Evolutionary conservation across 2,113 vertebrate species (phyloP).

Genomic region (Tamias sibiricus): DNA sequence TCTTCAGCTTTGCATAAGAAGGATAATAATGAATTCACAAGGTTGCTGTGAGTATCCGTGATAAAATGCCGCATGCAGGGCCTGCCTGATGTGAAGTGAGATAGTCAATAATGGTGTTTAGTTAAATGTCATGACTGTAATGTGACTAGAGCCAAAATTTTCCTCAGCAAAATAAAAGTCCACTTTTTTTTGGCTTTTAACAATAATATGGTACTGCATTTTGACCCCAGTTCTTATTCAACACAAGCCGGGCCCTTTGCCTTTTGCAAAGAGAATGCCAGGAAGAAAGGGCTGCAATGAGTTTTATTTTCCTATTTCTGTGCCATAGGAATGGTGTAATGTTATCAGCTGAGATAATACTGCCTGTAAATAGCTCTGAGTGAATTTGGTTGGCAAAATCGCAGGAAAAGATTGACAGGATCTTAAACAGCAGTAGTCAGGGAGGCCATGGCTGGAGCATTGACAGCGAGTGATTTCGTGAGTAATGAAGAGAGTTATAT

Average conservation of each 20-base stretch:
- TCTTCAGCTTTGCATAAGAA: neutral
- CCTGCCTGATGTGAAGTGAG: neutral
- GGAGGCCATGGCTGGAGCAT: conserved; percentile 80
- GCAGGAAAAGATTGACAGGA: conserved; percentile 83
- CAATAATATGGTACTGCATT: neutral
- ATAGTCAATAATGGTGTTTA: neutral
- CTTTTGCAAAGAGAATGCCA: conserved; percentile 67
- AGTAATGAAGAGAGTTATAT: conserved; percentile 85
- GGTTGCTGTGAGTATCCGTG: neutral
- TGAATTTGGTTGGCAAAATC: conserved; percentile 84
- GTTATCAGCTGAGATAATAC: conserved; percentile 82
- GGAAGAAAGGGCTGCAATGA: conserved; percentile 75
- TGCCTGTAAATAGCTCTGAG: conserved; percentile 80
- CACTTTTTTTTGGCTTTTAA: neutral
- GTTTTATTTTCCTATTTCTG: conserved; percentile 78
- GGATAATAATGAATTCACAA: neutral
- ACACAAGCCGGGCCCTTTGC: neutral
- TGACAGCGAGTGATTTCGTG: conserved; percentile 84
- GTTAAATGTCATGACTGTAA: neutral
- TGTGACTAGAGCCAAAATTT: neutral
- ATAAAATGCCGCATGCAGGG: neutral
- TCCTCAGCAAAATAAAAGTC: neutral
- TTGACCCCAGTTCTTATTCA: neutral
- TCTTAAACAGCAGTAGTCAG: conserved; percentile 83
- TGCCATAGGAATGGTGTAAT: conserved; percentile 42